Conservation (phyloP, 2,797 vertebrate genomes). For the Remorina albescens region DNA sequence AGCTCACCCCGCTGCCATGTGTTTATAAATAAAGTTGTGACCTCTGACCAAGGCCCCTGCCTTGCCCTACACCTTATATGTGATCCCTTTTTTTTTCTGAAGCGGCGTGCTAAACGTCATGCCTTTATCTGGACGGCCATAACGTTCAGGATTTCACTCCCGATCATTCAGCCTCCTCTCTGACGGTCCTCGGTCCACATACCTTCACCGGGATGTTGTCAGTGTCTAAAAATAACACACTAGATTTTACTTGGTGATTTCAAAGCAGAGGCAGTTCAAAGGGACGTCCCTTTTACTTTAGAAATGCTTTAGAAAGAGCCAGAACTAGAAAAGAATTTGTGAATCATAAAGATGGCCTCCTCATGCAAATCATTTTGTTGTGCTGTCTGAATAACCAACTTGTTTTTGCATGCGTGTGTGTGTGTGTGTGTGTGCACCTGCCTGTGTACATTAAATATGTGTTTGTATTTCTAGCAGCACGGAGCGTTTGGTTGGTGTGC, state of each 20-base stretch:
- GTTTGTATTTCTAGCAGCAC: constrained; percentile 32
- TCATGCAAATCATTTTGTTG: too few relatives aligned
- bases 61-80: background rate
- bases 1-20: background rate
- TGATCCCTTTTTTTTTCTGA: background rate
- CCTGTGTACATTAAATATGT: constrained; percentile 26
- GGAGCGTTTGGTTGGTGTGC: constrained; percentile 47
- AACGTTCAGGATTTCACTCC: background rate
- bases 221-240: background rate
- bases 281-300: background rate
- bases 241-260: background rate
- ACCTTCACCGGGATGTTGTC: background rate
- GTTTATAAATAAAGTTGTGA: constrained; percentile 35
- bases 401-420: background rate
- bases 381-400: too few relatives aligned
- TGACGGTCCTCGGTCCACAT: background rate
- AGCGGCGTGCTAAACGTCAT: background rate
- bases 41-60: background rate
- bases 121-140: background rate
- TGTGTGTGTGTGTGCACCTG: background rate
- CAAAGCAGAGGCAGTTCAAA: background rate
- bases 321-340: background rate
- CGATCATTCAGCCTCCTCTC: background rate
- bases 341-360: background rate
- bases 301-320: background rate